Base-by-base conservation (phyloP, 2,113 vertebrate genomes). In the Chaetorhynchus papuensis region DNA sequence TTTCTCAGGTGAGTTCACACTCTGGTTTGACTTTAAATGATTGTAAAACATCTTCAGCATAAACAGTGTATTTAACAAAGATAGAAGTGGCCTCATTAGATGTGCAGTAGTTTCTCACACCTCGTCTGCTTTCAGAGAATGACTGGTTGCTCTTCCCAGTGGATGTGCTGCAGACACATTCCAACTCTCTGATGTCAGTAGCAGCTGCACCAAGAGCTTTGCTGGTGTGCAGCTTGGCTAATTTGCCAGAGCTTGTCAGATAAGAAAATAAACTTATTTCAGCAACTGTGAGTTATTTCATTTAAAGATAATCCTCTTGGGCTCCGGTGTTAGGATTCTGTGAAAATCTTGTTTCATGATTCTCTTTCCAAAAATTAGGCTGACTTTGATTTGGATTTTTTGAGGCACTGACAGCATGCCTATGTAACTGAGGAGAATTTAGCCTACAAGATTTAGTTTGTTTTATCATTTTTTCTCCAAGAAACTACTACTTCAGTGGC, bases 1-100 rank as follows among this genome's bases (percentile, higher is more conserved):
- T 88, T 95, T 93, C 74, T 96, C 91, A 94, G 91, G 91, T 95
- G 88, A 89, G 76, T 90, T 95, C 85, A 91, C 85, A 77, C 72
- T 89, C 66, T 84, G 33, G 18, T 85, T 94, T 93, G 54, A 90
- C 89, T 92, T 94, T 53, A 90, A 94, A 79, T 57, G 50, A 63
- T 79, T 1, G 0, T 90, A 95, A 95, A 96, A 72, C 60, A 83
- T 95, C 82, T 93, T 84, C 93, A 87, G 50, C 15, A 78, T 92
- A 94, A 94, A 95, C 92, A 92, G 59, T 94, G 24, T 94, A 79
- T 87, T 89, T 89, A 93, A 89, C 61, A 83, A 87, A 96, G 96
- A 80, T 50, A 94, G 85, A 92, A 88, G 37, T 24, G 47, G 70
- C 49, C 74, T 89, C 85, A 90, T 95, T 92, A 95, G 80, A 92